phyloP scores from a whole-genome alignment of 2,888 invertebrate species.

The Watsonalla binaria region DNA sequence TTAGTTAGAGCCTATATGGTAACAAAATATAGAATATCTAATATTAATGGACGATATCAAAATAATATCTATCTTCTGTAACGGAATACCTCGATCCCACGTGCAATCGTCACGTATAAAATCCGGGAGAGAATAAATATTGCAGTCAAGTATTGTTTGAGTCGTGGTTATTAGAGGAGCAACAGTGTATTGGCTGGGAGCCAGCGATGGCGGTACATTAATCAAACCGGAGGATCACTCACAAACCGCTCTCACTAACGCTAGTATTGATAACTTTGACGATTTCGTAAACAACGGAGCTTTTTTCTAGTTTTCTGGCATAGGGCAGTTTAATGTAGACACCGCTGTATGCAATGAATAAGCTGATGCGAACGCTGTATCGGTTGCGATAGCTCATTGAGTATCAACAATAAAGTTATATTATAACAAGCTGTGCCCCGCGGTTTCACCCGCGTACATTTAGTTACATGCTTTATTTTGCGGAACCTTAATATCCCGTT shows the following conservation, averaged over 20 bases:
- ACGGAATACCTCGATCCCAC: neutral
- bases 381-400: too few relatives aligned
- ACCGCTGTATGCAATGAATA: neutral
- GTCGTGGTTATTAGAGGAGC: slow-evolving; percentile 43
- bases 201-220: slow-evolving; percentile 30
- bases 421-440: too few relatives aligned
- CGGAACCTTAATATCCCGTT: too few relatives aligned
- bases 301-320: neutral
- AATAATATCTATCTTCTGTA: neutral
- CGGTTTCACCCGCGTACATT: too few relatives aligned
- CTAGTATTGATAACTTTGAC: slow-evolving; percentile 53
- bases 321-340: neutral
- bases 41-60: neutral
- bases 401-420: too few relatives aligned
- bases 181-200: slow-evolving; percentile 30
- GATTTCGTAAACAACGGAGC: slow-evolving; percentile 45
- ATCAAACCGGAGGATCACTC: slow-evolving; percentile 55
- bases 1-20: too few relatives aligned
- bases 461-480: too few relatives aligned
- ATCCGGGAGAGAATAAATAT: slow-evolving; percentile 5
- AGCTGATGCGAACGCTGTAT: neutral
- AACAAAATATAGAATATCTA: too few relatives aligned
- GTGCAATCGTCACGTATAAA: neutral
- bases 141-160: slow-evolving; percentile 38
- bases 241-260: slow-evolving; percentile 46